Evolutionary conservation across 1,140 invertebrate species (phyloP).

Genomic region (Pemphigus obesinymphae): DNA sequence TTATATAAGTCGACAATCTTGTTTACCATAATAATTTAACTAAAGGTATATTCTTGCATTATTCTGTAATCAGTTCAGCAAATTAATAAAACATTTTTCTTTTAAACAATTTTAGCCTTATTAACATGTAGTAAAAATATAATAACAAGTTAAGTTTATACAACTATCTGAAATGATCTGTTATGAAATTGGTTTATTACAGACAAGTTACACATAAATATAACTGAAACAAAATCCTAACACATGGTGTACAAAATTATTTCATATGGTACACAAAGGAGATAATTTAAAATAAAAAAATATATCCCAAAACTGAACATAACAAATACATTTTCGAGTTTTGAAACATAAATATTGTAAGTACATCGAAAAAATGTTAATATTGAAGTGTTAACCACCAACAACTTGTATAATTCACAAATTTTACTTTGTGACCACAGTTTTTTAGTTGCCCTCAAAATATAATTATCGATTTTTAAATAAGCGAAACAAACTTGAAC

Average conservation of each 20-base stretch:
- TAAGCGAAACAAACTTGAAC: constrained; percentile 41
- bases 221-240: constrained; percentile 38
- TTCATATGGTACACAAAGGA: constrained; percentile 4
- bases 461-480: constrained; percentile 39
- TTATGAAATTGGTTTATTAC: constrained; percentile 37
- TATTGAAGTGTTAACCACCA: constrained; percentile 37
- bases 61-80: not conserved
- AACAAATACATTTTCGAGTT: constrained; percentile 23
- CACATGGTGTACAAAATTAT: constrained; percentile 30
- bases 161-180: constrained; percentile 14
- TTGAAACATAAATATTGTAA: constrained; percentile 36
- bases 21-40: not conserved
- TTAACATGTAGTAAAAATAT: not conserved
- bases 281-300: constrained; percentile 29
- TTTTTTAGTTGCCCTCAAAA: constrained; percentile 36
- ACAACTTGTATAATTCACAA: constrained; percentile 37
- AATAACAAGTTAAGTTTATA: not conserved
- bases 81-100: not conserved
- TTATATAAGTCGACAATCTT: not conserved
- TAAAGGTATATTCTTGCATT: not conserved
- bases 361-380: constrained; percentile 37
- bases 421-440: constrained; percentile 28
- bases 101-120: not conserved
- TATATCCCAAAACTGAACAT: constrained; percentile 10
- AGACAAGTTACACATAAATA: constrained; percentile 36